Evolutionary conservation across 2,113 vertebrate species (phyloP), one percentile per base, ranked within the genome.

Genomic region (Acrocephalus arundinaceus): DNA sequence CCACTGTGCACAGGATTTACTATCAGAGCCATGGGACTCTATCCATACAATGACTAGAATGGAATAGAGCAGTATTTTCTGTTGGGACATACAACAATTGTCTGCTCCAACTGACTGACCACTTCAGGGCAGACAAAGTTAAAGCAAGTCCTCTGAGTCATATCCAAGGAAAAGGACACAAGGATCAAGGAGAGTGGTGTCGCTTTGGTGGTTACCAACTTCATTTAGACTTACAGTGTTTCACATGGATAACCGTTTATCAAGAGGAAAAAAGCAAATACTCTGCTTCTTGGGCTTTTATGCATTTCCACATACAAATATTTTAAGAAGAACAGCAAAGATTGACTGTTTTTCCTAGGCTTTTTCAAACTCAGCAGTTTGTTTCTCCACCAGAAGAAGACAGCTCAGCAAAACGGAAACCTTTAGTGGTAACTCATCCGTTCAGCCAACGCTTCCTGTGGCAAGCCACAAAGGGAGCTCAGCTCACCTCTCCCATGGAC

Each of bases 191-290:
- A 27, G 21, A 19, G 37, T 41, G 37, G 33, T 23, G 11, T 11
- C 0, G 0, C 37, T 62, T 70, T 3, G 3, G 37, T 1, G 2
- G 15, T 39, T 83, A 70, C 25, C 16, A 62, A 10, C 10, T 33
- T 89, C 55, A 14, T 54, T 88, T 33, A 59, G 23, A 83, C 23
- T 35, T 51, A 39, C 41, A 58, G 6, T 16, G 46, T 66, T 68
- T 90, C 63, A 80, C 17, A 49, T 2, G 67, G 58, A 18, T 54
- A 83, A 33, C 18, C 55, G 28, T 66, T 79, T 62, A 84, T 18
- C 18, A 87, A 70, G 28, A 82, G 9, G 9, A 66, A 61, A 28
- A n/a, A 66, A 65, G 79, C 6, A 88, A 88, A 88, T n/a, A 77
- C 15, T 67, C 37, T 59, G 8, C 30, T 71, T 46, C 52, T 87